Conservation (phyloP, 2,888 invertebrate species). For the Argynnis bischoffii region DNA sequence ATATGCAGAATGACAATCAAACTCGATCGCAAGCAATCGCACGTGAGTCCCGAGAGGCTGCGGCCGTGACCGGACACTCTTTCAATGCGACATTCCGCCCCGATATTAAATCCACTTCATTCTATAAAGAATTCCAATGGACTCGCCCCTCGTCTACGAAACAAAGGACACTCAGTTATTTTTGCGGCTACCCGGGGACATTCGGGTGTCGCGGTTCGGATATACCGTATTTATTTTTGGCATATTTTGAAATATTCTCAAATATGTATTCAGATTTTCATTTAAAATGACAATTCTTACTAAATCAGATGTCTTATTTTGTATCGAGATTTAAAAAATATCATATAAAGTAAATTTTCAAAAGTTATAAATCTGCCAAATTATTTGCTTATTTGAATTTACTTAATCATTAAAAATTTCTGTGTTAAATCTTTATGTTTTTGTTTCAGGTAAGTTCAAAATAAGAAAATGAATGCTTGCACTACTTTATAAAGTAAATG, state of each 20-base stretch:
- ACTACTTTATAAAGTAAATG: no score
- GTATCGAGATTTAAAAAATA: no score
- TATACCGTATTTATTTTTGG: conserved; percentile 15
- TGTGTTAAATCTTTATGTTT: not conserved
- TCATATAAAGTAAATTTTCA: no score
- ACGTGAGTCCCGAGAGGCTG: conserved; percentile 32
- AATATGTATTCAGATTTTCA: not conserved
- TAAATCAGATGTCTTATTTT: no score
- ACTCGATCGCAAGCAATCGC: conserved; percentile 27
- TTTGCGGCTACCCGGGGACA: conserved; percentile 37
- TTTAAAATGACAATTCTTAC: not conserved
- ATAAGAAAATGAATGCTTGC: not conserved
- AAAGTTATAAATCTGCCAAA: no score
- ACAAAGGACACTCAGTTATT: conserved; percentile 43
- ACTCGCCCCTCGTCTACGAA: conserved; percentile 48
- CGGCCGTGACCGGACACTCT: conserved; percentile 51
- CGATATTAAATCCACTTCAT: conserved; percentile 81
- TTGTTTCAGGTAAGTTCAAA: conserved; percentile 52
- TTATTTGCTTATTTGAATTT: no score
- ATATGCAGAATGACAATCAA: conserved; percentile 31
- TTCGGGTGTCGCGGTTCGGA: conserved; percentile 21
- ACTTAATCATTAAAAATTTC: no score
- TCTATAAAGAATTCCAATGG: conserved; percentile 76
- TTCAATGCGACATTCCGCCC: conserved; percentile 65
- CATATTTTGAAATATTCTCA: conserved; percentile 12